Conservation (phyloP, 1,140 invertebrate genomes). For the Apis florea region DNA sequence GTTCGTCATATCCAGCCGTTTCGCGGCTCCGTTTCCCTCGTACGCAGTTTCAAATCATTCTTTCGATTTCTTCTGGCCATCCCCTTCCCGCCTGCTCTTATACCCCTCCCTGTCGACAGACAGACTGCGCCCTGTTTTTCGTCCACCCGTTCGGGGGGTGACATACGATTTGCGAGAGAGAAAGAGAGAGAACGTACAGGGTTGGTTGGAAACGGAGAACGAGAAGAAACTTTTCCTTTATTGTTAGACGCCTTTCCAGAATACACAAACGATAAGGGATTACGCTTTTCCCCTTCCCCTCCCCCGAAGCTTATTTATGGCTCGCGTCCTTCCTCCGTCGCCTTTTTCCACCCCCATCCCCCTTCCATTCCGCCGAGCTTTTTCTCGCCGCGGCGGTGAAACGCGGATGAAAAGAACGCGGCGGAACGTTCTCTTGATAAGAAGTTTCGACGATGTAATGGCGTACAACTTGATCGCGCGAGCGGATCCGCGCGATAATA, state of each 20-base stretch:
- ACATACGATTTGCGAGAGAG: conserved; percentile 21
- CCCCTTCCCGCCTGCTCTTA: not conserved
- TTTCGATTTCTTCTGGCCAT: conserved; percentile 40
- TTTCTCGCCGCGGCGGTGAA: not conserved
- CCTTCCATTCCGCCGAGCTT: conserved; percentile 17
- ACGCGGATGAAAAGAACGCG: conserved; percentile 1
- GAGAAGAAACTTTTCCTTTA: conserved; percentile 44
- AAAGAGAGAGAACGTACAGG: not conserved
- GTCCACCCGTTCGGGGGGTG: not conserved
- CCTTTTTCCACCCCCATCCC: not conserved
- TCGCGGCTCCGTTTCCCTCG: not conserved
- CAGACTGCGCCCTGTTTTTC: conserved; percentile 15
- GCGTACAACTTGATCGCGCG: conserved; percentile 20
- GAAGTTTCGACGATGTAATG: conserved; percentile 43
- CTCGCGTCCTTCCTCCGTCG: conserved; percentile 23
- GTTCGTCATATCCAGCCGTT: conserved; percentile 18
- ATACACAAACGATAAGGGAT: conserved; percentile 51
- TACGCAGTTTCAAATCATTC: conserved; percentile 28
- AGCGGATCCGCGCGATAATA: not conserved
- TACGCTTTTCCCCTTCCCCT: conserved; percentile 36
- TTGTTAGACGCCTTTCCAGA: conserved; percentile 32
- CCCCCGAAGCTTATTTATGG: conserved; percentile 48
- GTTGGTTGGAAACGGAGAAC: no score
- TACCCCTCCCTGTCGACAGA: not conserved
- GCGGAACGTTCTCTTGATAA: conserved; percentile 19